Evolutionary conservation across 2,113 vertebrate genomes (phyloP).

Genomic region (Coryphaenoides rupestris): DNA sequence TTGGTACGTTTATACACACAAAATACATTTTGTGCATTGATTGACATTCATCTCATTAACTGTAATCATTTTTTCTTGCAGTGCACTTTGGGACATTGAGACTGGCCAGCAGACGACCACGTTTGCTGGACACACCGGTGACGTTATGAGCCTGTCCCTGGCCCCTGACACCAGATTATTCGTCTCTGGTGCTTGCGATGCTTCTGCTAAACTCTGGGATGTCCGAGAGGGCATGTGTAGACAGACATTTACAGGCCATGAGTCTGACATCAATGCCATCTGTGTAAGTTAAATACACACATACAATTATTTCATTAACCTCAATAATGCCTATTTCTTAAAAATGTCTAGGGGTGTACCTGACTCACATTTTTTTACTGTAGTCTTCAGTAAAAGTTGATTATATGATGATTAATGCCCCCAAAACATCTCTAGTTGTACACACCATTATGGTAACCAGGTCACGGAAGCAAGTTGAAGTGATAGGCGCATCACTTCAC

Average conservation of each 20-base stretch:
- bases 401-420: no score
- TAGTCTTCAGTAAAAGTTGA: no score
- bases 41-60: not conserved
- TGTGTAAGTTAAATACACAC: constrained; percentile 77
- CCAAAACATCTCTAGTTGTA: no score
- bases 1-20: constrained; percentile 77
- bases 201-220: constrained; percentile 98
- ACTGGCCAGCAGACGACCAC: constrained; percentile 99
- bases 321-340: not conserved
- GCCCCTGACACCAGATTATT: constrained; percentile 94
- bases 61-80: constrained; percentile 43
- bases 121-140: constrained; percentile 96
- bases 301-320: not conserved
- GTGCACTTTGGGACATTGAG: constrained; percentile 99
- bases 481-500: no score
- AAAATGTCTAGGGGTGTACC: not conserved
- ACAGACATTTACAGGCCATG: constrained; percentile 98
- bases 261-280: constrained; percentile 99
- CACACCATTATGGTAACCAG: no score
- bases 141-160: constrained; percentile 97
- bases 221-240: constrained; percentile 98
- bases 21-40: not conserved
- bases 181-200: constrained; percentile 97
- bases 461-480: no score
- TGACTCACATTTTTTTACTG: no score